Conservation (phyloP, 2,797 vertebrate species). For the Triplophysa bombifrons region DNA sequence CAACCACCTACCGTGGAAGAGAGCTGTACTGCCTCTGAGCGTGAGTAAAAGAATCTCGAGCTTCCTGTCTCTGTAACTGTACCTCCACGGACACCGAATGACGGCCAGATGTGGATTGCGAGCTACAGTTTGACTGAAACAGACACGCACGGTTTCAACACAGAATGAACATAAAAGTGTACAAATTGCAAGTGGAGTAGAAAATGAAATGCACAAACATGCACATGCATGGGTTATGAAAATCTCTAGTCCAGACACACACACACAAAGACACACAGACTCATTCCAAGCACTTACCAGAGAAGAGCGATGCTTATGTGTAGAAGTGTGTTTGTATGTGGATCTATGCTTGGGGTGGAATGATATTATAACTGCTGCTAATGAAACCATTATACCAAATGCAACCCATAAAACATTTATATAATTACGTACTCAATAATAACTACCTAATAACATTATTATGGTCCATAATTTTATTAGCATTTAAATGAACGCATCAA, state of each 20-base stretch:
- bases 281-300: conserved; percentile 31
- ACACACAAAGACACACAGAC: conserved; percentile 36
- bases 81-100: conserved; percentile 95
- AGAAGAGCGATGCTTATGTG: conserved; percentile 15
- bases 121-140: conserved; percentile 63
- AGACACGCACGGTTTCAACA: not conserved
- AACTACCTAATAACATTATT: conserved; percentile 23
- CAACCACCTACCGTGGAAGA: conserved; percentile 76
- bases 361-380: conserved; percentile 25
- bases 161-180: not conserved
- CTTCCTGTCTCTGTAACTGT: conserved; percentile 91
- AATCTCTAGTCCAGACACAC: conserved; percentile 13
- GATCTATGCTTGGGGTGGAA: conserved; percentile 13
- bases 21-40: conserved; percentile 96
- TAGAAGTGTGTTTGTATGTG: conserved; percentile 23
- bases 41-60: conserved; percentile 89
- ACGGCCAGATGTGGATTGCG: conserved; percentile 79
- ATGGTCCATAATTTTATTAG: not conserved
- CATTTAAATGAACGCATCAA: conserved; percentile 29
- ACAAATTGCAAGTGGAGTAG: not conserved
- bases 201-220: not conserved
- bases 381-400: conserved; percentile 38
- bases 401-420: conserved; percentile 31
- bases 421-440: conserved; percentile 2
- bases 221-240: conserved; percentile 8